Evolutionary conservation across 2,888 invertebrate species (phyloP).

Genomic region (Mythimna loreyi): DNA sequence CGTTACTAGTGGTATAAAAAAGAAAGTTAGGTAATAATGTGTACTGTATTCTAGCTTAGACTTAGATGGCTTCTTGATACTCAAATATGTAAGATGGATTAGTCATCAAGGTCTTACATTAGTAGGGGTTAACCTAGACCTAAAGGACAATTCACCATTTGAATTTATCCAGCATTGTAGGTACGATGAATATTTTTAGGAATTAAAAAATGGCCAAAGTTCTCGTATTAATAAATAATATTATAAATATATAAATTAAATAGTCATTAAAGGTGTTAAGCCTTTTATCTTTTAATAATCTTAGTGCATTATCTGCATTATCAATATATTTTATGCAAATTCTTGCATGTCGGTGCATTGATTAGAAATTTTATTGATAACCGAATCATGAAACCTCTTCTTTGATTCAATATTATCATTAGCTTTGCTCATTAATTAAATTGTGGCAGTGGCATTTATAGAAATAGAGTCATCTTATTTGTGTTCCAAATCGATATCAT

Average conservation of each 20-base stretch:
- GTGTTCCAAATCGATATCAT: conserved; percentile 17
- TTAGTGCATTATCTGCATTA: conserved; percentile 6
- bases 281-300: not conserved
- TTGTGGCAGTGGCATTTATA: conserved; percentile 5
- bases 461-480: conserved; percentile 16
- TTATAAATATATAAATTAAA: not conserved
- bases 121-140: not conserved
- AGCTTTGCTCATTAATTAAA: conserved; percentile 32
- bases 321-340: conserved; percentile 3
- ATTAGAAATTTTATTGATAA: conserved; percentile 27
- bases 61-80: conserved; percentile 48
- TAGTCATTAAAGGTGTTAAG: not conserved
- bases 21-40: conserved; percentile 64
- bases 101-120: conserved; percentile 14
- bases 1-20: conserved; percentile 51
- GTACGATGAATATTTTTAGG: not conserved
- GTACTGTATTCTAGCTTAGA: conserved; percentile 44
- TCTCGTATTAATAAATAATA: not conserved
- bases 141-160: not conserved
- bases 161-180: not conserved
- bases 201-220: not conserved
- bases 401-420: conserved; percentile 25
- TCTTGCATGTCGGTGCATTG: conserved; percentile 12
- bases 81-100: conserved; percentile 28
- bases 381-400: not conserved